Evolutionary conservation across 2,797 vertebrate genomes (phyloP).

Genomic region (Lateolabrax maculatus): DNA sequence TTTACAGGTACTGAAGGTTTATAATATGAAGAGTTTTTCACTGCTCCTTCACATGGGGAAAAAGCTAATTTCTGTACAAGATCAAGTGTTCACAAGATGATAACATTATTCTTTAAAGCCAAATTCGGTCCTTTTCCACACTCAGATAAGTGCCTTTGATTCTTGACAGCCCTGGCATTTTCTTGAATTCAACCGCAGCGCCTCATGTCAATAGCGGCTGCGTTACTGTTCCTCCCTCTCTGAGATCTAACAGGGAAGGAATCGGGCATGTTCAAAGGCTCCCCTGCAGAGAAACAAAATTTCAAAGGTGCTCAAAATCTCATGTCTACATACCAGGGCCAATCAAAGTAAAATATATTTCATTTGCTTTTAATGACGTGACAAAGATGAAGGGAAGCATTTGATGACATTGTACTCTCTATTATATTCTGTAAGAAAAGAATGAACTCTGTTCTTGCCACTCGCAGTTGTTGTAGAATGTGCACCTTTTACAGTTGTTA

Average conservation of each 20-base stretch:
- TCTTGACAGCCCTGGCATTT: conserved; percentile 70
- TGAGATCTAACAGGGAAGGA: conserved; percentile 55
- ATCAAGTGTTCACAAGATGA: conserved; percentile 54
- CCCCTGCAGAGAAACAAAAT: conserved; percentile 60
- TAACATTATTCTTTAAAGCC: conserved; percentile 59
- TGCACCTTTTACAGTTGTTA: background rate
- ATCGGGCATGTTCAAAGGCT: conserved; percentile 58
- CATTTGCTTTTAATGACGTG: conserved; percentile 38
- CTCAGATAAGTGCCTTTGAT: conserved; percentile 58
- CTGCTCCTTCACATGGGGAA: conserved; percentile 23
- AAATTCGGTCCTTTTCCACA: conserved; percentile 46
- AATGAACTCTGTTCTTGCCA: background rate
- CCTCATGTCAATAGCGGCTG: conserved; percentile 63
- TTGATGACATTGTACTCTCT: conserved; percentile 2
- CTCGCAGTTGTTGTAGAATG: conserved; percentile 18
- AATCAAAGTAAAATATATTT: conserved; percentile 50
- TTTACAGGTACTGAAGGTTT: conserved; percentile 1
- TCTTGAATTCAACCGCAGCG: conserved; percentile 63
- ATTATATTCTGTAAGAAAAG: conserved; percentile 9
- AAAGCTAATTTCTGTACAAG: conserved; percentile 31
- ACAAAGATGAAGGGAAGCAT: conserved; percentile 24
- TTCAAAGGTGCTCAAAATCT: conserved; percentile 58
- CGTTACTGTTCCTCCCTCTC: conserved; percentile 47
- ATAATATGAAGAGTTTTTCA: conserved; percentile 8
- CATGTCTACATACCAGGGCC: conserved; percentile 34